Evolutionary conservation across 1,140 invertebrate genomes (phyloP), one percentile per base, ranked within the genome.

Genomic region (Drosophila burlai): DNA sequence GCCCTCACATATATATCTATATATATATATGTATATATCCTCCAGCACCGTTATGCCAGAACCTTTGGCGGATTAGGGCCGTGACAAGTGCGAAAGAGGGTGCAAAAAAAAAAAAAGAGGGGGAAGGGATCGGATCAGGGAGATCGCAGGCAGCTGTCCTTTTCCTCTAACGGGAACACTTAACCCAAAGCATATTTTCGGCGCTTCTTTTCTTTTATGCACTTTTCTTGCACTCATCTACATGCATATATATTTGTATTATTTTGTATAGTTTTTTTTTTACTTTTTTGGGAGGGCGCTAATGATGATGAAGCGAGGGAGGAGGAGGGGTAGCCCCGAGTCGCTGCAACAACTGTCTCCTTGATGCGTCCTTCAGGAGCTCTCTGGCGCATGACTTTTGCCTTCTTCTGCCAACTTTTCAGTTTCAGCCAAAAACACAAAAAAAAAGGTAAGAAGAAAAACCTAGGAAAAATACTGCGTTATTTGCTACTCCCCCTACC

Each of bases 341-440:
- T 64, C 64, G 68, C 64, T 80, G 73, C 68, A 75, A 69, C 69
- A 74, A 67, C 49, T 77, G 78, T 90, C 85, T 89, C 85, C 85
- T 89, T 89, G 85, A 89, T 89, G 85, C 78, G 85, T 89, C 85
- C 85, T 89, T 89, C 85, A 89, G 85, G 85, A 89, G 86, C 71
- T 81, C 81, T 85, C 76, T 80, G 85, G 85, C 85, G 85, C 85
- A 89, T 89, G 85, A 89, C 85, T 89, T 89, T 90, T 90, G 78
- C 84, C 87, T 71, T 76, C 81, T 75, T 84, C 80, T 62, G 71
- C 85, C 82, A 87, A 83, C 81, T 84, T 89, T 57, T 77, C 54
- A 57, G 76, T 45, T 72, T 49, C 15, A 29, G 76, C 43, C 24
- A 24, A 79, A 79, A 63, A 55, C 42, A 76, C 36, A 47, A 71